phyloP scores from a whole-genome alignment of 2,797 vertebrate species.

The Phrynocephalus guinanensis region DNA sequence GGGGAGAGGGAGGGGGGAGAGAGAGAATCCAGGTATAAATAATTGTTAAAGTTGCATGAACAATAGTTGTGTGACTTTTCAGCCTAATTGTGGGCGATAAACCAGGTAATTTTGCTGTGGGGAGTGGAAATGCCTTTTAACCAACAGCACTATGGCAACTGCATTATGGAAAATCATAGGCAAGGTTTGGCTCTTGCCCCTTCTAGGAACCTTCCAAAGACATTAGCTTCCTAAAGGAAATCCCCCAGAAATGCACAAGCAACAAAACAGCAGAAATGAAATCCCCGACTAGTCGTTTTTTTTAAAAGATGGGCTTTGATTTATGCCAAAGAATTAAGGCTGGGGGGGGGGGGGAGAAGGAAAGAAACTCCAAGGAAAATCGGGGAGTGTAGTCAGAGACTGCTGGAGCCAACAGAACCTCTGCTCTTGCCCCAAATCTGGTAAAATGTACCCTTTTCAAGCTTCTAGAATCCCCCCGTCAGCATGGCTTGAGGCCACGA shows the following conservation, averaged over 20 bases:
- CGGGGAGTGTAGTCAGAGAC: constrained; percentile 57
- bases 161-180: constrained; percentile 64
- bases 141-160: constrained; percentile 28
- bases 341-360: not conserved
- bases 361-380: constrained; percentile 39
- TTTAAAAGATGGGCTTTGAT: constrained; percentile 54
- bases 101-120: constrained; percentile 34
- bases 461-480: not conserved
- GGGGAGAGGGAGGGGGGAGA: not conserved
- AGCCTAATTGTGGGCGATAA: not conserved
- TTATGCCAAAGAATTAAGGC: constrained; percentile 59
- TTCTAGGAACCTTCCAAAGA: constrained; percentile 60
- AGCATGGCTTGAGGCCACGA: too few species aligned
- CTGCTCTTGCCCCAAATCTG: constrained; percentile 29
- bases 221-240: constrained; percentile 63
- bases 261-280: constrained; percentile 62
- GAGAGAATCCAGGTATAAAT: not conserved
- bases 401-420: constrained; percentile 32
- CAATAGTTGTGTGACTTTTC: constrained; percentile 11
- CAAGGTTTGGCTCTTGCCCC: constrained; percentile 54
- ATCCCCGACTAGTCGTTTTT: constrained; percentile 62
- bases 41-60: constrained; percentile 13
- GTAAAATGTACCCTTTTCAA: not conserved
- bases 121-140: constrained; percentile 39
- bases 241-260: constrained; percentile 52